Evolutionary conservation across 92 coral and sea anemone species (phyloP), one percentile per base, ranked within the genome.

Genomic region (Nematostella vectensis): DNA sequence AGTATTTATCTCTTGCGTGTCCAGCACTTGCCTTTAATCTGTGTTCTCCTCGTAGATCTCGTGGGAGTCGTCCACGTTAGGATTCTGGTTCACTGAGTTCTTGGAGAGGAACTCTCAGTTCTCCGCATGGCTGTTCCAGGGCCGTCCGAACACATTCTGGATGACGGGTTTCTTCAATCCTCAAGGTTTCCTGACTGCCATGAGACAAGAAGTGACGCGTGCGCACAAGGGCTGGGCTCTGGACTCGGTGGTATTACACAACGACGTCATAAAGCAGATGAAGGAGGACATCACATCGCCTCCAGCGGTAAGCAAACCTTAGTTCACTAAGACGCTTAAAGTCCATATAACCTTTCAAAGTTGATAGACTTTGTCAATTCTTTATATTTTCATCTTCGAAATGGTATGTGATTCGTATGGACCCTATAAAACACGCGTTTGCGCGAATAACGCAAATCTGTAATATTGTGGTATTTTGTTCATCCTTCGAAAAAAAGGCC

Each of bases 221-320:
- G 87, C 94, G 39, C 94, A 84, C 74, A 84, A 84, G 56, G 94
- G 94, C 69, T 84, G 94, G 94, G 94, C 94, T 27, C 73, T 84
- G 8, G 94, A 84, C 69, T 80, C 94, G 25, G 94, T 84, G 15
- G 94, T 84, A 44, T 72, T 84, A 23, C 94, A 84, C 50, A 84
- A 84, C 74, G 94, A 84, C 61, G 94, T 84, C 80, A 84, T 84
- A 27, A 72, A 76, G 50, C 88, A 82, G 29, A 79, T 84, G 87
- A 84, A 80, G 39, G 94, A 84, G 57, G 94, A 84, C 67, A 79
- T 84, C 53, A 84, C 74, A 27, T 71, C 80, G 8, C 80, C 94
- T 23, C 94, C 94, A 22, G 58, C 75, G 54, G 94, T 84, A 52
- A 40, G 55, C 1, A 15, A 17, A 45, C 8, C 15, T 33, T 33